Evolutionary conservation across 2,113 vertebrate species (phyloP).

Genomic region (Nettapus auritus): DNA sequence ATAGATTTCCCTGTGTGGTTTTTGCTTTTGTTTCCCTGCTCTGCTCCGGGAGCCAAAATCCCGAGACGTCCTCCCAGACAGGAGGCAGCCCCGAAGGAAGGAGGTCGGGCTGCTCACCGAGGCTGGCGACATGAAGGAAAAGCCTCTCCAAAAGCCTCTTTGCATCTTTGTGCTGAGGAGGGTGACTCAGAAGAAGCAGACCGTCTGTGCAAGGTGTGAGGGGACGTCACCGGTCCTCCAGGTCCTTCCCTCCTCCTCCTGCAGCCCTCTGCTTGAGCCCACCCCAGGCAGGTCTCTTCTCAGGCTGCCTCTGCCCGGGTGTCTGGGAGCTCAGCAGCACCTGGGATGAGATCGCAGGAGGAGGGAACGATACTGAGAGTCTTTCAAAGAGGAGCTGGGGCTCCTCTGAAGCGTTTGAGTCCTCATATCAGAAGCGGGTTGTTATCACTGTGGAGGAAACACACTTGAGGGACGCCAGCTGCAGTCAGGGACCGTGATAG

Average conservation of each 20-base stretch:
- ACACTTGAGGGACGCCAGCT: neutral
- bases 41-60: neutral
- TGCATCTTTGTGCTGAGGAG: neutral
- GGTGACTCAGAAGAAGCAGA: neutral
- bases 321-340: neutral
- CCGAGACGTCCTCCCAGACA: neutral
- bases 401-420: neutral
- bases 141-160: neutral
- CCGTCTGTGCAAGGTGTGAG: neutral
- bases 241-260: neutral
- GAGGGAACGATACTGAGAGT: rapidly evolving
- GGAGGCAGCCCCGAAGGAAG: neutral
- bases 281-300: neutral
- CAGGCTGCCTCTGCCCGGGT: neutral
- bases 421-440: neutral
- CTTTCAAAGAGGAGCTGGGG: neutral
- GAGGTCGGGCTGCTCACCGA: neutral
- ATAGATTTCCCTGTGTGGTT: neutral
- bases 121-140: neutral
- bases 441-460: neutral
- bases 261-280: neutral
- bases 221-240: neutral
- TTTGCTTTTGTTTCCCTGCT: neutral
- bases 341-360: neutral
- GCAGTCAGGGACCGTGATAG: neutral